Evolutionary conservation across 2,113 vertebrate genomes (phyloP), one percentile per base, ranked within the genome.

Genomic region (Petromus typicus): DNA sequence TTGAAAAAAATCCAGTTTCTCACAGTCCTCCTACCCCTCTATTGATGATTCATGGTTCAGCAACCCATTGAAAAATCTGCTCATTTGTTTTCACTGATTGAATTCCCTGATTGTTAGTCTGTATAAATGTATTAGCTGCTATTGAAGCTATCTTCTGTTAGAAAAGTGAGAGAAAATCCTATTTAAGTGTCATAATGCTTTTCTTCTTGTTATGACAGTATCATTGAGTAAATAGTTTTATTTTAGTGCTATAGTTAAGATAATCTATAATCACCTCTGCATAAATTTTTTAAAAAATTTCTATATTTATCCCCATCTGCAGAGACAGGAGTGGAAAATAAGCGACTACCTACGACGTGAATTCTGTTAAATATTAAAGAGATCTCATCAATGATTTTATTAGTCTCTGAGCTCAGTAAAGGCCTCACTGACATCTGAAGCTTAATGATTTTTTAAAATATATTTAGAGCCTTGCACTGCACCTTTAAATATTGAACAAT

Each of bases 401-500:
- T 98, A 98, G 98, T 98, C 98, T 98, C 98, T 54, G 96, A 96
- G 97, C 98, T 98, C 98, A 93, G 98, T 95, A 98, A 98, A 98
- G 98, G 97, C 98, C 81, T 14, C 96, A 27, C 97, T 98, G 98
- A 98, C 98, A 98, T 97, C 97, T 97, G 97, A 98, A 98, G 97
- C 82, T 97, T 98, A 98, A 98, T 98, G 97, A 98, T 98, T 98
- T 98, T 34, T 98, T 91, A 59, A 97, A 97, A 95, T 98, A 97
- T 98, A 98, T 98, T 98, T 98, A 98, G 98, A 98, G 98, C 98
- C 96, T 97, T 32, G 85, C 93, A 95, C 98, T 98, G 98, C 98
- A 97, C 98, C 98, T 98, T 99, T 99, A 98, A 98, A 98, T 98
- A 99, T 98, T 98, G 98, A 98, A 98, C 98, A 98, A 98, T 99